Base-by-base conservation (phyloP, 2,113 vertebrate genomes). In the Pogona vitticeps region DNA sequence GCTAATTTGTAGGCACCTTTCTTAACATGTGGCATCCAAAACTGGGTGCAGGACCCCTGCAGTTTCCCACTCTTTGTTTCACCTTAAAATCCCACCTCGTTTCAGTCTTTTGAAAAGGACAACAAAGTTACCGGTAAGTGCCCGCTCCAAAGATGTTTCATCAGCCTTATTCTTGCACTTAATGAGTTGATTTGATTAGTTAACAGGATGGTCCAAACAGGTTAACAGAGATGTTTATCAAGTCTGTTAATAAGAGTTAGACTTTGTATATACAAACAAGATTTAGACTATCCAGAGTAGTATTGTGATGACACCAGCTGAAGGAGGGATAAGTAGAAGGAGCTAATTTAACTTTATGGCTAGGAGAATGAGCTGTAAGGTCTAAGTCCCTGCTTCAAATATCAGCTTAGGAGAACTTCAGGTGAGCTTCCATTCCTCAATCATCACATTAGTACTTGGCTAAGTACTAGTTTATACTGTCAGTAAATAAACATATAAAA, bases 181-280 rank as follows among this genome's bases (percentile, higher is more conserved):
- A 79, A 79, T 80, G 10, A 23, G 56, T 80, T 63, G 58, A 80
- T 80, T 31, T 26, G 77, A 80, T 80, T 80, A 80, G n/a, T 80
- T 80, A 80, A 80, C 56, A 61, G 56, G 77, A 79, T 63, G 58
- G n/a, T 61, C 18, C 33, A 79, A 63, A 79, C 31, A 33, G 28
- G 58, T 80, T 80, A 63, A 13, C 33, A 61, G 77, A 61, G n/a
- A 23, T 40, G 59, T 80, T 76, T 76, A 42, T 23, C 31, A 31
- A 75, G 38, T 75, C 72, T 28, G 18, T 40, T 73, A 23, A 7
- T 36, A n/a, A 61, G 78, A 80, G 18, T 61, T 80, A 59, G 36
- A 40, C 5, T 59, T 80, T 80, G 33, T 80, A 58, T 15, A 12
- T 38, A 17, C 59, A 65, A 28, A 65, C 59, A 80, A 59, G 78